Evolutionary conservation across 2,113 vertebrate species (phyloP).

Genomic region (Sinocyclocheilus maitianheensis): DNA sequence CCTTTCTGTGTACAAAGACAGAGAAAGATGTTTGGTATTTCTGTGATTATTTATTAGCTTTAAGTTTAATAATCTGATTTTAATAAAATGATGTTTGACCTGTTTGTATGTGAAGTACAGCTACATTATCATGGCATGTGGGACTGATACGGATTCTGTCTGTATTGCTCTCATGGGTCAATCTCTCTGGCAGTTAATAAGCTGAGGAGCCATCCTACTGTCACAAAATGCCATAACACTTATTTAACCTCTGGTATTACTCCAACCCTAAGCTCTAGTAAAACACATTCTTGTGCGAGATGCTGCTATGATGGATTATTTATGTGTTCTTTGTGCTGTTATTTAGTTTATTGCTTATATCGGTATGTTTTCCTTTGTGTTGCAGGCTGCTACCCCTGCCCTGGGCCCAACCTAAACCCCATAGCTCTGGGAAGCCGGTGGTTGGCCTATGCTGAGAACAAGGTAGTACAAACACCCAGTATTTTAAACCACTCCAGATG

Average conservation of each 20-base stretch:
- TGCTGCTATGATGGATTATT: not conserved
- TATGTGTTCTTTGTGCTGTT: not conserved
- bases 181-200: conserved; percentile 78
- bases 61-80: not conserved
- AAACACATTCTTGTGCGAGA: not conserved
- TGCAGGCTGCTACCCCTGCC: conserved; percentile 95
- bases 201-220: conserved; percentile 73
- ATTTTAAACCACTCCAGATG: not conserved
- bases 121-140: conserved; percentile 34
- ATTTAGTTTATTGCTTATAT: not conserved
- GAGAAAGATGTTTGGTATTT: conserved; percentile 1
- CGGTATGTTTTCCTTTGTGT: conserved; percentile 19
- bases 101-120: not conserved
- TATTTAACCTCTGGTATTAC: conserved; percentile 50
- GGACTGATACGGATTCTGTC: not conserved
- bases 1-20: conserved; percentile 49
- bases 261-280: conserved; percentile 26
- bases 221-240: conserved; percentile 71
- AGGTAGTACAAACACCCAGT: conserved; percentile 77
- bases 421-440: conserved; percentile 93
- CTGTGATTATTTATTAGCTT: conserved; percentile 7
- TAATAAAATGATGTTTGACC: not conserved
- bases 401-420: conserved; percentile 96
- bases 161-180: conserved; percentile 65
- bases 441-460: conserved; percentile 98